Evolutionary conservation across 2,797 vertebrate genomes (phyloP).

Genomic region (Brotula barbata): DNA sequence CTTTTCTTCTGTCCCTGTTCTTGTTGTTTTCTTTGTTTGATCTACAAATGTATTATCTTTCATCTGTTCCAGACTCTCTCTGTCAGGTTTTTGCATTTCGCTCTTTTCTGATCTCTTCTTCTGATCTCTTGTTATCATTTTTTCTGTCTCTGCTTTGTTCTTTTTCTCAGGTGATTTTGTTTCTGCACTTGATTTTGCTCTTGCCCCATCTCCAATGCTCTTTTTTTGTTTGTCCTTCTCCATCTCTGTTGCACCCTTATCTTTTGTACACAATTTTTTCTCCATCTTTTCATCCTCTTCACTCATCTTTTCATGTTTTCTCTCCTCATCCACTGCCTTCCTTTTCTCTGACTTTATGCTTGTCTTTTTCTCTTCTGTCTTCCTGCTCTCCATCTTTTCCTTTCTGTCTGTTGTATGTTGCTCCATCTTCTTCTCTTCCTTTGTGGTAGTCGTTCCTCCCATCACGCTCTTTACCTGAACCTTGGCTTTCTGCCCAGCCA

Average conservation of each 20-base stretch:
- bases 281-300: too few species aligned
- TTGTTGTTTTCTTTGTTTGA: not conserved
- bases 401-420: conserved; percentile 4
- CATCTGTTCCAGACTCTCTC: not conserved
- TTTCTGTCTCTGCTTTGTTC: not conserved
- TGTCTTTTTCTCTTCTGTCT: conserved; percentile 7
- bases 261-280: too few species aligned
- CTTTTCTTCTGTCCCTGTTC: not conserved
- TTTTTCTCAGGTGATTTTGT: not conserved
- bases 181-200: not conserved
- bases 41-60: accelerated
- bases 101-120: not conserved
- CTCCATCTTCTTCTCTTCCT: not conserved
- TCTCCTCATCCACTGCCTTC: not conserved
- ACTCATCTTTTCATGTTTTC: not conserved
- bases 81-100: not conserved
- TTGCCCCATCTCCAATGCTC: not conserved
- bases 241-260: not conserved
- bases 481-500: conserved; percentile 25
- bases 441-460: conserved; percentile 12
- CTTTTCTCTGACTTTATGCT: not conserved
- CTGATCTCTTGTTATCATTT: not conserved
- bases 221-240: conserved; percentile 3
- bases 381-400: not conserved
- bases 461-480: conserved; percentile 64